Evolutionary conservation across 92 coral and sea anemone genomes (phyloP), one percentile per base, ranked within the genome.

Genomic region (Parazoanthus atlanticus): DNA sequence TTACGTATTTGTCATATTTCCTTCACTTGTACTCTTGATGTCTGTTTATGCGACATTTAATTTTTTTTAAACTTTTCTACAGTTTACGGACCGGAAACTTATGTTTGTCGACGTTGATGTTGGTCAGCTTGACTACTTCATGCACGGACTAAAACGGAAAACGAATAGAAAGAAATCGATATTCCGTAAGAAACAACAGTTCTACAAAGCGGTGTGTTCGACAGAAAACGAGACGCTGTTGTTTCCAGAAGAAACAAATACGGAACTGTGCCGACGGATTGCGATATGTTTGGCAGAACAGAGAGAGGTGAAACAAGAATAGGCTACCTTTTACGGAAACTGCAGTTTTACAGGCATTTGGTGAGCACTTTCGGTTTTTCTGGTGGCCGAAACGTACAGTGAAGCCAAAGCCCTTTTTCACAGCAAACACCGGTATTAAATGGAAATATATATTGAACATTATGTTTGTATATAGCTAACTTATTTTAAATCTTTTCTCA

Each of bases 161-260:
- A 93, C 98, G 13, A 15, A 86, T 12, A 92, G 98, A 64, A 95
- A 92, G 91, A 95, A 95, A 85, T 95, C 98, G 8, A 41, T 95
- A 61, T 95, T 93, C 84, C 85, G 98, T 71, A 95, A 95, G 85
- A 93, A 92, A 81, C 94, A 94, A 4, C 98, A 95, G 82, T 79
- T 89, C 47, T 95, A 93, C 92, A 95, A 95, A 82, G 94, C 98
- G 26, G 90, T 95, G 46, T 90, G 88, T 56, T 92, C 98, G 26
- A 91, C 98, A 0, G 98, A 95, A 47, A 95, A 95, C 88, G 98
- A 95, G 49, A 93, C 98, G 1, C 88, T 95, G 16, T 90, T 95
- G 17, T 95, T 95, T 75, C 98, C 98, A 0, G 95, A 93, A 34
- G 87, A 90, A 43, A 88, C 93, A 0, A 93, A 93, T 86, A 95